A percentile compares a stretch with the other conserved stretches of the same genome.
Evolutionary conservation across 2,113 vertebrate species (phyloP).

Genomic region (Hippopotamus amphibius): DNA sequence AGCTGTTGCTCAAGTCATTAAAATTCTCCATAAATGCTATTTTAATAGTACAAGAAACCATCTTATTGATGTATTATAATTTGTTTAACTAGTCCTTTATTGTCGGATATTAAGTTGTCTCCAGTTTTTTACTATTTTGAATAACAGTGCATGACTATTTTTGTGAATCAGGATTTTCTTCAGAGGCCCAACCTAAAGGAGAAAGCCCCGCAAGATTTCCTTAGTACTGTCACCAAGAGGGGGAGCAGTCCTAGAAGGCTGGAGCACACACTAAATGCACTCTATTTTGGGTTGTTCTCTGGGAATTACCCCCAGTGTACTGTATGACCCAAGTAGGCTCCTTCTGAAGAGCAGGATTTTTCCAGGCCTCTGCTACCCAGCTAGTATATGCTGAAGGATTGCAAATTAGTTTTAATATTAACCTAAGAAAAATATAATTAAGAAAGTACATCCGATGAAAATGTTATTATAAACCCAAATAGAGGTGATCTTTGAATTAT

Average conservation of each 20-base stretch:
- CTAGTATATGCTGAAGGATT: slow-evolving; percentile 47
- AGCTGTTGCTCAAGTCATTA: slow-evolving; percentile 62
- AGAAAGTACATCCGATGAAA: slow-evolving; percentile 60
- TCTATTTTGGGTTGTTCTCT: background rate
- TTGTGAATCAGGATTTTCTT: background rate
- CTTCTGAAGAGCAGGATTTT: background rate
- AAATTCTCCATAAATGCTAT: slow-evolving; percentile 60
- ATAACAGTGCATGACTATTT: slow-evolving; percentile 18
- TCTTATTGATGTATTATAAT: slow-evolving; percentile 65
- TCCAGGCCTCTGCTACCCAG: background rate
- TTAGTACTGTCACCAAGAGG: background rate
- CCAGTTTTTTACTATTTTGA: slow-evolving; percentile 29
- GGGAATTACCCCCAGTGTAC: background rate
- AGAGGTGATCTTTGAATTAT: slow-evolving; percentile 41
- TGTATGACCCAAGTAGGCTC: background rate
- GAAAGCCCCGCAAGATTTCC: background rate
- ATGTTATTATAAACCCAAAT: slow-evolving; percentile 38
- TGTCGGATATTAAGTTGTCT: slow-evolving; percentile 37
- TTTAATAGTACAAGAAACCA: slow-evolving; percentile 51
- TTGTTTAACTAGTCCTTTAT: slow-evolving; percentile 68
- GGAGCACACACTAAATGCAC: background rate
- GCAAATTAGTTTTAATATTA: slow-evolving; percentile 38
- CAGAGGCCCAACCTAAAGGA: background rate
- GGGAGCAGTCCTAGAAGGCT: background rate
- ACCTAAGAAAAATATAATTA: slow-evolving; percentile 59